Base-by-base conservation (phyloP, 1,140 invertebrate genomes). In the Rhizoglyphus robini region DNA sequence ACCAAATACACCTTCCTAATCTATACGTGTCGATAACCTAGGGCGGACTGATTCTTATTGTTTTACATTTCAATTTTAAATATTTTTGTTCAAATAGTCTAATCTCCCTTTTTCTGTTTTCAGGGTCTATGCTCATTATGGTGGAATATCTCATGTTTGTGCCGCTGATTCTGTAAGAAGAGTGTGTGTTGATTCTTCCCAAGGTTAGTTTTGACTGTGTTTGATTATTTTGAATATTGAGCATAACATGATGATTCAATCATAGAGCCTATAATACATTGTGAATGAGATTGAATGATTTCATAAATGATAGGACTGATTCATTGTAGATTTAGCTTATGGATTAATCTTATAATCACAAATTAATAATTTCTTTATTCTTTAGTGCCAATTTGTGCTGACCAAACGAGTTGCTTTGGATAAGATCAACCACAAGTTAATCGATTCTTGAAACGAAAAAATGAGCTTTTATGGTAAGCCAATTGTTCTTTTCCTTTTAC, bases 361-460 rank as follows among this genome's bases (percentile, higher is more conserved):
- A 34, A 63, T 54, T 36, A 60, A 27, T 15, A 47, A 63, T 57
- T 69, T 69, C 73, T 71, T 73, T 85, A 85, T 49, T 47, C 4
- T 63, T 23, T 78, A 94, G 88, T 96, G 94, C 0, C 80, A 97
- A 66, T 78, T 96, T 72, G 84, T 87, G 3, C 93, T 96, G 72
- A 97, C 94, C 8, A 98, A 95, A 80, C 85, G 94, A 72, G 84
- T 88, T 67, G 91, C 94, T 64, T 79, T 93, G 74, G 96, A 99
- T 78, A 95, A 98, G 82, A 98, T 99, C 79, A 93, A 88, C 70
- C 83, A 99, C 15, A 99, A 99, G 78, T 99, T 98, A 79, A 99
- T 99, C 77, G 96, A 99, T 76, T 99, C 96, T 34, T 88, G 91
- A 54, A 97, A 94, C 76, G 99, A 99, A 99, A 78, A 99, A 99